Percentiles rank a stretch among this genome's conserved stretches.
phyloP scores from a whole-genome alignment of 2,888 invertebrate species.

The Hypselothyrea guttata region DNA sequence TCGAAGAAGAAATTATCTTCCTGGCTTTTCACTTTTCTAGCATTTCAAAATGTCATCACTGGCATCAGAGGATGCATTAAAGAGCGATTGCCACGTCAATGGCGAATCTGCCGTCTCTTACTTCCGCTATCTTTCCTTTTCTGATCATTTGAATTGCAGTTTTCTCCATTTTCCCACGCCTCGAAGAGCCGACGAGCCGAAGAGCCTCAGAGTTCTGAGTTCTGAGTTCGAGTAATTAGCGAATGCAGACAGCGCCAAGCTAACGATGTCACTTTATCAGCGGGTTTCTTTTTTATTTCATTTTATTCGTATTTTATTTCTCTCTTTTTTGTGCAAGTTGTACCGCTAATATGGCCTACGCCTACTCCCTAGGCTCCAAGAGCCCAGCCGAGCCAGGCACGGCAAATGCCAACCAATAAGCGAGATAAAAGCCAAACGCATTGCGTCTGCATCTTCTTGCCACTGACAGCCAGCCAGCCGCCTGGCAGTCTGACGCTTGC shows the following conservation, averaged over 20 bases:
- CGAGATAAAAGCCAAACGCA: constrained; percentile 71
- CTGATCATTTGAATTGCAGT: constrained; percentile 50
- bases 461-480: not conserved
- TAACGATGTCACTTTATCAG: constrained; percentile 79
- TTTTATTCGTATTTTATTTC: constrained; percentile 14
- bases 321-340: constrained; percentile 70
- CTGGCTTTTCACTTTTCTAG: not conserved
- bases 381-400: constrained; percentile 21
- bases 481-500: not conserved
- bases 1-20: not conserved
- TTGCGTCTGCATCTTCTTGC: constrained; percentile 61
- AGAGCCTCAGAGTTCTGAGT: no score
- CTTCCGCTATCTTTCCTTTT: constrained; percentile 26
- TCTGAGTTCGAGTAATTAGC: constrained; percentile 65
- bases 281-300: constrained; percentile 52
- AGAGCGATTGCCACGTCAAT: constrained; percentile 25
- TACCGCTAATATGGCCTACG: constrained; percentile 82
- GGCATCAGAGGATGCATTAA: constrained; percentile 15
- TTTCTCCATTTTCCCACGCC: constrained; percentile 68
- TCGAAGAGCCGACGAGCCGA: constrained; percentile 38
- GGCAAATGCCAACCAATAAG: constrained; percentile 61
- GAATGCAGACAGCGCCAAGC: constrained; percentile 74
- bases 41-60: constrained; percentile 15
- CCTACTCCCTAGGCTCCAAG: constrained; percentile 73
- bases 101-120: constrained; percentile 16